phyloP scores from a whole-genome alignment of 1,140 invertebrate species.

The Zaprionus ghesquierei region DNA sequence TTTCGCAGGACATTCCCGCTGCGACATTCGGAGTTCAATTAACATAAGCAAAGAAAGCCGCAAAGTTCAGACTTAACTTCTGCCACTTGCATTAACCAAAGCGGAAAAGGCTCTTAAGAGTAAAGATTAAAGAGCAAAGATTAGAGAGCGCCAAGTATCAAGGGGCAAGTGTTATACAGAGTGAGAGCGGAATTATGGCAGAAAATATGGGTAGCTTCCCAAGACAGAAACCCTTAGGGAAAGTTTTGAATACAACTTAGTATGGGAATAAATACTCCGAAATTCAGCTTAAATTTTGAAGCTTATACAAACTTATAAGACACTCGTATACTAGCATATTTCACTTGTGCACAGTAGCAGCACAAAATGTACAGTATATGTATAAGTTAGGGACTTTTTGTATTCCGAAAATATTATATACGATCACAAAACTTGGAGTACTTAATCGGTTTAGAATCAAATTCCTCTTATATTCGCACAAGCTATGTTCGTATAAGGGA shows the following conservation, averaged over 20 bases:
- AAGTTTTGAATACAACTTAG: background rate
- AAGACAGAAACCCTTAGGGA: background rate
- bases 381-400: background rate
- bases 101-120: background rate
- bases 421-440: too few relatives aligned
- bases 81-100: background rate
- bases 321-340: too few relatives aligned
- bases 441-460: background rate
- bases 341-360: background rate
- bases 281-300: background rate
- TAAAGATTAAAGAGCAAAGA: background rate
- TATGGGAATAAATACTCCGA: background rate
- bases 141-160: background rate
- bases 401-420: too few relatives aligned
- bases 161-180: constrained; percentile 26
- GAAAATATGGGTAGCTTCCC: background rate
- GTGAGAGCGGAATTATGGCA: background rate
- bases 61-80: background rate
- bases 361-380: too few relatives aligned
- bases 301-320: background rate
- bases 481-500: background rate
- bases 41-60: background rate
- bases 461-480: background rate
- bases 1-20: constrained; percentile 26
- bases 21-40: constrained; percentile 11